Conservation (phyloP, 2,113 vertebrate genomes). For the Ctenomys sociabilis region DNA sequence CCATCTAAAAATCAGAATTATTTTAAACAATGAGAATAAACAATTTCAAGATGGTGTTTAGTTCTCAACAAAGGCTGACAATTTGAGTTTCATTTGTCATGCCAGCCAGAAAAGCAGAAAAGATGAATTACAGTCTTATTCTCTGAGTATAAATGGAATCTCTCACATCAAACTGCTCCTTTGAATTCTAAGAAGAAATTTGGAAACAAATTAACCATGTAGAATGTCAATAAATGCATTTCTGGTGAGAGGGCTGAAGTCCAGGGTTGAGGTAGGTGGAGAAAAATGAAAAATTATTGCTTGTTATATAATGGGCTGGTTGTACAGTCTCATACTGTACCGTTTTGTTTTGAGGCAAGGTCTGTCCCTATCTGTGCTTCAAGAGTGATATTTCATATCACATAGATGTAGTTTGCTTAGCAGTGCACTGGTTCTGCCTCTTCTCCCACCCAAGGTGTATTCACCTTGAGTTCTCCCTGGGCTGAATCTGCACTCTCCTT, state of each 20-base stretch:
- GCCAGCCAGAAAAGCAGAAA: constrained; percentile 64
- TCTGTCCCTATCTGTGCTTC: neutral
- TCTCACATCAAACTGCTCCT: constrained; percentile 66
- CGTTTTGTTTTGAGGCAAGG: neutral
- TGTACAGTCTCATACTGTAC: neutral
- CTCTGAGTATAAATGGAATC: constrained; percentile 64
- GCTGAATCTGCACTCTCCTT: neutral
- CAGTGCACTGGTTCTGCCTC: neutral
- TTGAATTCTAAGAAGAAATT: constrained; percentile 68
- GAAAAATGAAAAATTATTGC: neutral
- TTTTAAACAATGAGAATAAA: constrained; percentile 70
- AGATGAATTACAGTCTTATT: constrained; percentile 75
- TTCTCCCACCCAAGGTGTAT: neutral
- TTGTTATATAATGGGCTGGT: neutral
- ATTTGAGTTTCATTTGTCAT: constrained; percentile 66
- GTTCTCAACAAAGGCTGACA: constrained; percentile 62
- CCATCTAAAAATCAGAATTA: constrained; percentile 65
- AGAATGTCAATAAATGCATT: constrained; percentile 67
- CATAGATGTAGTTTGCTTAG: neutral
- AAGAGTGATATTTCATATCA: neutral
- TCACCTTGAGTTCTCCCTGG: neutral
- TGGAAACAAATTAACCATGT: constrained; percentile 65
- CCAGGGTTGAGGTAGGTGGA: neutral
- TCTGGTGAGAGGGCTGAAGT: neutral
- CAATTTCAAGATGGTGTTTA: constrained; percentile 72